Evolutionary conservation across 2,797 vertebrate species (phyloP).

Genomic region (Acanthis flammea): DNA sequence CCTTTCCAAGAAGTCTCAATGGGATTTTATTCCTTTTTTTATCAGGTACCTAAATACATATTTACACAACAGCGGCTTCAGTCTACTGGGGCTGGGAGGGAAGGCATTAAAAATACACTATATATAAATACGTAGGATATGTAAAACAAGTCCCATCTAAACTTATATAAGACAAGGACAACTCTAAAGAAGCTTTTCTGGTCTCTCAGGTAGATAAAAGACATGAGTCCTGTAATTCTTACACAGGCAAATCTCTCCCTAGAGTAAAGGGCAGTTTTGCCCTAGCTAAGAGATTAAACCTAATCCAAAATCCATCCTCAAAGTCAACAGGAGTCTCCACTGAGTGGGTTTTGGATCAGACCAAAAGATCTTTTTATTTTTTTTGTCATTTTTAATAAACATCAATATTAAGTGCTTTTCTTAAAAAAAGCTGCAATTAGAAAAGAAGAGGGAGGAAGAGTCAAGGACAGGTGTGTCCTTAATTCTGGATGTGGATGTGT

Average conservation of each 20-base stretch:
- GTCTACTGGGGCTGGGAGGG: conserved; percentile 8
- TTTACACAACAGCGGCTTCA: conserved; percentile 76
- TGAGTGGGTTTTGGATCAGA: conserved; percentile 26
- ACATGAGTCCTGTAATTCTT: conserved; percentile 17
- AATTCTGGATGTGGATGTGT: conserved; percentile 25
- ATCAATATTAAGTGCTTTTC: conserved; percentile 75
- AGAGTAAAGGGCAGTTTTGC: conserved; percentile 43
- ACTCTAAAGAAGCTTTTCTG: conserved; percentile 73
- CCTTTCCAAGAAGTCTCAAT: conserved; percentile 66
- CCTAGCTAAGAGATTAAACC: conserved; percentile 40
- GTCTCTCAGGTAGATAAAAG: conserved; percentile 68
- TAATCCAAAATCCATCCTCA: conserved; percentile 41
- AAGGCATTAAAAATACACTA: conserved; percentile 74
- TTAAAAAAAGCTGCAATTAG: conserved; percentile 43
- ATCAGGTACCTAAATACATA: conserved; percentile 75
- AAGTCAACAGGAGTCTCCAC: conserved; percentile 1
- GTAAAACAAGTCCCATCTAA: conserved; percentile 75
- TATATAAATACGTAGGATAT: conserved; percentile 79
- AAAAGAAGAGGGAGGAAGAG: conserved; percentile 49
- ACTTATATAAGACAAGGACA: conserved; percentile 73
- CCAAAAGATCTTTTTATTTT: not conserved
- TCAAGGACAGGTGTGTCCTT: conserved; percentile 47
- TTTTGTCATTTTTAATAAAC: conserved; percentile 54
- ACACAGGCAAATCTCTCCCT: conserved; percentile 11
- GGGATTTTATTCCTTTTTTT: conserved; percentile 35